Base-by-base conservation (phyloP, 2,888 invertebrate genomes). In the Mesorhabditis spiculigera region DNA sequence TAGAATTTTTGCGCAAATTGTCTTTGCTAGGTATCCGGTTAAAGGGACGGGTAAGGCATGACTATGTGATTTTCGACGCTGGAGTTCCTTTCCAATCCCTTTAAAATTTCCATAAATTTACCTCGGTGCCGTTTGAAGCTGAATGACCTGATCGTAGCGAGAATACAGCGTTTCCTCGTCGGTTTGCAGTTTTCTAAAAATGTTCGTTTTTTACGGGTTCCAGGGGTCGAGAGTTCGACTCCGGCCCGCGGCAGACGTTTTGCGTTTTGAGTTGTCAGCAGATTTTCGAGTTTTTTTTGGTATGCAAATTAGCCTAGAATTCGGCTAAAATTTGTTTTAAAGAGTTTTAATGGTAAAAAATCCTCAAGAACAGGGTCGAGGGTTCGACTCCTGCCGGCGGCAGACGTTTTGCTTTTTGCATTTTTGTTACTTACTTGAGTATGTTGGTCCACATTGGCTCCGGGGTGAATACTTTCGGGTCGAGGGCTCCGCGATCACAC, bases 381-480 rank as follows among this genome's bases (percentile, higher is more conserved):
- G 28, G 28, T 28, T 28, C n/a, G n/a, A n/a, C n/a, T n/a, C n/a
- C n/a, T n/a, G 28, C 28, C 28, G 1, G 28, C 28, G 28, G 28
- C 28, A 28, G 28, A 28, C 28, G 28, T 28, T 28, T 28, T 28
- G 28, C 28, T 28, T 28, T 28, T 28, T 28, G 3, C 28, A 28
- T 28, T 28, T 28, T 28, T 3, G 28, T n/a, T 28, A 50, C 58
- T 1, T 50, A 50, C 58, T 50, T 10, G 8, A 50, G n/a, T 10
- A 50, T 50, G 2, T n/a, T 50, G n/a, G 8, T 50, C 58, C 58
- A 50, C 58, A 50, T 50, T n/a, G 58, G 10, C n/a, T 50, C 58
- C n/a, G 58, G 58, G n/a, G 58, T 50, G 58, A 50, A 50, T n/a
- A 50, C 58, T 50, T 50, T 50, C 10, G 58, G 58, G n/a, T 50